These are phyloP conservation scores for zebrafish (Danio rerio) DNA, from an alignment of 2,113 vertebrate species.

Conservation along the genomic window GRCz12tu NC_133178.1:26248001-26248500, in stretches of 20 bases:
- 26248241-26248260: neutral
- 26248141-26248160: neutral
- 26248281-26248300: neutral
- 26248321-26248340: neutral
- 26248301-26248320: neutral
- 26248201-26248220: slow-evolving; percentile 3
- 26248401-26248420: too few relatives aligned
- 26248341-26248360: neutral
- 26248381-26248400: too few relatives aligned
- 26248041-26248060: neutral
- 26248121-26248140: slow-evolving; percentile 1
- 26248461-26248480: too few relatives aligned
- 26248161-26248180: neutral
- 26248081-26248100: slow-evolving; percentile 13
- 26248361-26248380: neutral
- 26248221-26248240: neutral
- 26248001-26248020: neutral
- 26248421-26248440: too few relatives aligned
- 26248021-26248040: neutral
- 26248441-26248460: too few relatives aligned
- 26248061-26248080: slow-evolving; percentile 1
- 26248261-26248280: neutral
- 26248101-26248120: slow-evolving; percentile 13
- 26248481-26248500: too few relatives aligned
- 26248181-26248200: neutral